A percentile compares a stretch with the other conserved stretches of the same genome.
Evolutionary conservation across 2,888 invertebrate genomes (phyloP).

Genomic region (Abscondita cerata): DNA sequence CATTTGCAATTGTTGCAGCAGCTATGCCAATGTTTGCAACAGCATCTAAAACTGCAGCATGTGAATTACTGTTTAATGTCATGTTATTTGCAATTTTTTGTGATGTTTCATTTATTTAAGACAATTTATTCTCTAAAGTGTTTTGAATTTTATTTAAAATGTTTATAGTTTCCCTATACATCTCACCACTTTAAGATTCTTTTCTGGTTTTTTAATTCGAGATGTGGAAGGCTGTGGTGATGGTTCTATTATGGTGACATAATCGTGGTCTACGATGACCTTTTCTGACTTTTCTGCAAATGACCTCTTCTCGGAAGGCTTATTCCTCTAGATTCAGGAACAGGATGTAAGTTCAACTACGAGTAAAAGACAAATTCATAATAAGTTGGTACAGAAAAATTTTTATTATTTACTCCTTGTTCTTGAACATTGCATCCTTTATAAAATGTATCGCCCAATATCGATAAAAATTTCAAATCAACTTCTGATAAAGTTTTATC

Average conservation of each 20-base stretch:
- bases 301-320: too few relatives aligned
- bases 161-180: background rate
- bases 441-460: slow-evolving; percentile 6
- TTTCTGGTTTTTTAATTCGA: background rate
- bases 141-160: background rate
- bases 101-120: slow-evolving; percentile 1
- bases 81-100: background rate
- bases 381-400: too few relatives aligned
- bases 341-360: too few relatives aligned
- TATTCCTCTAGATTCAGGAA: too few relatives aligned
- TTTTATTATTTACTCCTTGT: slow-evolving; percentile 6
- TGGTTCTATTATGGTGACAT: too few relatives aligned
- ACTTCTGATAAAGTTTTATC: background rate
- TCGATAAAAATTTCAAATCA: background rate
- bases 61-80: background rate
- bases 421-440: slow-evolving; percentile 7
- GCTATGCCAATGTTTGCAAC: background rate
- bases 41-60: background rate
- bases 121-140: too few relatives aligned
- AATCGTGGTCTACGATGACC: slow-evolving; percentile 5
- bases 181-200: background rate
- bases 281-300: too few relatives aligned
- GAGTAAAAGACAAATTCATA: too few relatives aligned
- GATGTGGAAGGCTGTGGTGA: background rate
- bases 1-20: background rate